These are phyloP conservation scores for Trissolcus basalis DNA, from an alignment of 1,140 invertebrate genomes.

Conservation along the genomic window DNA sequence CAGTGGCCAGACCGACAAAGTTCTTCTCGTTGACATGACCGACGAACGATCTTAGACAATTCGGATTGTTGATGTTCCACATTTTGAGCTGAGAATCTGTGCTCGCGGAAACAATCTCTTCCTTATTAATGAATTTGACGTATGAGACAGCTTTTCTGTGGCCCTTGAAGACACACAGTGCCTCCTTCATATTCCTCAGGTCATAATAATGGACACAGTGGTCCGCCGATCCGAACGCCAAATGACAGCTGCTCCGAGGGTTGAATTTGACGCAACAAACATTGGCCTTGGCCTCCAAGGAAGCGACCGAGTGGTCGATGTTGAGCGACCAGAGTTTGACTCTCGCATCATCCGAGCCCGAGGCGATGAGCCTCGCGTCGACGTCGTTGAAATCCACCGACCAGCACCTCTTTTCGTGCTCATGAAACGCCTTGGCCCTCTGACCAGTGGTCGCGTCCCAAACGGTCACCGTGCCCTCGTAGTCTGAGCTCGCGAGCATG, in stretches of 20 bases:
- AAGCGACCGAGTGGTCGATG: conserved; percentile 90
- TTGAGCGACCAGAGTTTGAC: conserved; percentile 96
- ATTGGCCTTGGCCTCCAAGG: conserved; percentile 93
- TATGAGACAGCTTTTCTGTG: conserved; percentile 97
- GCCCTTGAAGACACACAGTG: conserved; percentile 91
- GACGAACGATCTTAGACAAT: conserved; percentile 91
- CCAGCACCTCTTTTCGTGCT: conserved; percentile 98
- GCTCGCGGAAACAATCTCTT: conserved; percentile 95
- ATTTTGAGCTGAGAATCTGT: conserved; percentile 96
- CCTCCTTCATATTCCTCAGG: conserved; percentile 88
- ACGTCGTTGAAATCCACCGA: conserved; percentile 96
- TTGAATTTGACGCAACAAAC: conserved; percentile 98
- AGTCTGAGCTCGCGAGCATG: conserved; percentile 94
- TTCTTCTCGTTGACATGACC: conserved; percentile 98
- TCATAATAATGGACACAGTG: conserved; percentile 99
- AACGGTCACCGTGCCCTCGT: conserved; percentile 94
- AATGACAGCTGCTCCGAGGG: conserved; percentile 88
- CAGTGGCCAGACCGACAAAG: conserved; percentile 96
- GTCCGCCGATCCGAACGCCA: conserved; percentile 96
- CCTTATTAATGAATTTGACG: conserved; percentile 93
- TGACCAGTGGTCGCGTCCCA: conserved; percentile 94
- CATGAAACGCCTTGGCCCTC: conserved; percentile 85
- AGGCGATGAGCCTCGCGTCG: conserved; percentile 93
- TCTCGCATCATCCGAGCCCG: conserved; percentile 95
- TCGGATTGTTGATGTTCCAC: conserved; percentile 90